Evolutionary conservation across 1,140 invertebrate genomes (phyloP), one percentile per base, ranked within the genome.

Genomic region (Sminthurinus signatus): DNA sequence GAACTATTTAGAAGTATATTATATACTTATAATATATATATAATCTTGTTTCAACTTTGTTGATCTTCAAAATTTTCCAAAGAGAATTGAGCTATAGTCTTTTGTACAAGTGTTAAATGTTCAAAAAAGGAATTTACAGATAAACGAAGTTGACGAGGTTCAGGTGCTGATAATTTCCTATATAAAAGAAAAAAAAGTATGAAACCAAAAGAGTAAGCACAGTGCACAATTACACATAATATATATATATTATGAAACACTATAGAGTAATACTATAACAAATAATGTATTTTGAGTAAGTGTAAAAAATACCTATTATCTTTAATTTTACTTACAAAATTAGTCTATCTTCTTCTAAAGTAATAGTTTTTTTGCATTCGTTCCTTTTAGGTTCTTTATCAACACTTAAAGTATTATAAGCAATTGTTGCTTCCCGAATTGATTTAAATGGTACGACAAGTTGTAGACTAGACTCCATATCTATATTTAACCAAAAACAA

Each of bases 121-220:
- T 91, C 87, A 72, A 90, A 84, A 71, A 90, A 87, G 12, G 85
- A 83, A 57, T 84, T 88, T 0, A 87, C 75, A 44, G 81, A 84
- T 1, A 87, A 84, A 67, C 88, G 75, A 17, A 91, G 67, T 72
- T 84, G 83, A 60, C 82, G 81, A 8, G 84, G 78, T 74, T 87
- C 82, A 42, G 76, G 72, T 0, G 82, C 82, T 62, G 72, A 75
- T 69, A 89, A 84, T 64, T 75, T 75, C 64, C 84, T 85, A 69
- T 12, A 81, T 78, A 72, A 72, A 73, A 73, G 70, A 61, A 29
- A 48, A n/a, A 21, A 51, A 12, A 43, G 55, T 60, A 43, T 8
- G 52, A 21, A 48, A 46, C 54, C 23, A 60, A n/a, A n/a, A n/a
- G n/a, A n/a, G n/a, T n/a, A n/a, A n/a, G n/a, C n/a, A n/a, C n/a